phyloP scores from a whole-genome alignment of 2,113 vertebrate species.

The Osmerus eperlanus region DNA sequence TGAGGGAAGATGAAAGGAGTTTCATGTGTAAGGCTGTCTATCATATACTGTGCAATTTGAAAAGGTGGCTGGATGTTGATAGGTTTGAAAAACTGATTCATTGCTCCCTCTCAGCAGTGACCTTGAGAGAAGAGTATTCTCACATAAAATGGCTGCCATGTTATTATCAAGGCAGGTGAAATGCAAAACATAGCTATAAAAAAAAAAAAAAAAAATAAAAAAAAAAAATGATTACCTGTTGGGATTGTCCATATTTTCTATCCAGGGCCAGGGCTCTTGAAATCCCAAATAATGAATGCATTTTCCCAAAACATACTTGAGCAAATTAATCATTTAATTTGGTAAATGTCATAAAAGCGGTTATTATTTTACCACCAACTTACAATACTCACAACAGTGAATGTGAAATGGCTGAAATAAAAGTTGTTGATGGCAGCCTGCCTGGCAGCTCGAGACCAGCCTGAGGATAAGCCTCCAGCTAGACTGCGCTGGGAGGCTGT shows the following conservation, averaged over 20 bases:
- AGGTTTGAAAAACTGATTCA: too few relatives aligned
- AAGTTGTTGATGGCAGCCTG: constrained; percentile 60
- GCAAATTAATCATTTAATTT: too few relatives aligned
- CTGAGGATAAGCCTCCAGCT: constrained; percentile 62
- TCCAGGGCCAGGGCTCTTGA: too few relatives aligned
- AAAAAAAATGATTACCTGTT: too few relatives aligned
- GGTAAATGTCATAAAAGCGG: constrained; percentile 27
- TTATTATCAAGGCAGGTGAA: too few relatives aligned
- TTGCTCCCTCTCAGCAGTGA: background rate
- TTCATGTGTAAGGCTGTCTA: constrained; percentile 11
- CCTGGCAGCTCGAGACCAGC: constrained; percentile 57
- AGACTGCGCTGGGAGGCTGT: constrained; percentile 37
- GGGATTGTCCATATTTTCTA: too few relatives aligned
- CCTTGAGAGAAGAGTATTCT: too few relatives aligned
- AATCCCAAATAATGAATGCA: too few relatives aligned
- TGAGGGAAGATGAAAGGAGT: constrained; percentile 49
- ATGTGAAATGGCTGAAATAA: constrained; percentile 43
- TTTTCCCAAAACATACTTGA: too few relatives aligned
- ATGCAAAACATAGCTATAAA: too few relatives aligned
- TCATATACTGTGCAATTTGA: constrained; percentile 3
- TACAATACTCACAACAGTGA: background rate
- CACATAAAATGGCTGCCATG: too few relatives aligned
- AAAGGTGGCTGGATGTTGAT: background rate
- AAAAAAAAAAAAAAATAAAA: too few relatives aligned
- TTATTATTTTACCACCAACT: constrained; percentile 27